Base-by-base conservation (phyloP, 2,888 invertebrate species). In the Tanypteryx hageni region DNA sequence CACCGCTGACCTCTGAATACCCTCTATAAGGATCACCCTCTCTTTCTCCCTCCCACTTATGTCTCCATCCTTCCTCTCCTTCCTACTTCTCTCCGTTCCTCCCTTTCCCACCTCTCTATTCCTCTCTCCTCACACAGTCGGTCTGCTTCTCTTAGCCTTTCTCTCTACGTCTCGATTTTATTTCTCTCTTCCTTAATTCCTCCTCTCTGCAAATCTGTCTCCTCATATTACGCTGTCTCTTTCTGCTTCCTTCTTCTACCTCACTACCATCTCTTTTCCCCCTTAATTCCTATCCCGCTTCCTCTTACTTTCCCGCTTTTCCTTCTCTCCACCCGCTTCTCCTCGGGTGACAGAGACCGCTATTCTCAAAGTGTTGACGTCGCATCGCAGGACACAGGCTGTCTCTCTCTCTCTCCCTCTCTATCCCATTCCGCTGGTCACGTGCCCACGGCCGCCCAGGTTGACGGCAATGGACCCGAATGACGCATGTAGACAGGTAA, bases 391-490 rank as follows among this genome's bases (percentile, higher is more conserved):
- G 68, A 18, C 76, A 10, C 27, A n/a, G 7, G n/a, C 44, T 44
- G 64, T 18, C 76, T 76, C 76, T 76, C 44, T 44, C 44, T 44
- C 44, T 44, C 44, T 44, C 44, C 44, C 44, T 44, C 44, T 44
- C 44, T 5, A 1, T 44, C 5, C 44, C 44, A 44, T 76, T 27
- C 76, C 76, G 27, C 22, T 9, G 22, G 68, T 76, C 76, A 76
- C 76, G 76, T 76, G 76, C 76, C 76, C 27, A 14, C 7, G n/a
- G 76, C 76, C 44, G 44, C 44, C 44, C 44, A 44, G 44, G 13
- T 22, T 76, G 76, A 76, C 76, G 76, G 76, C 76, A 76, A 76
- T 76, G 76, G 76, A 76, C 76, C 76, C 76, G 76, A 13, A 22
- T 76, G 22, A 76, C 27, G 68, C 68, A 68, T 11, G 10, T 22